Percentiles rank a stretch among this genome's conserved stretches.
Conservation (phyloP, 2,888 invertebrate genomes). For the Conops quadrifasciatus region DNA sequence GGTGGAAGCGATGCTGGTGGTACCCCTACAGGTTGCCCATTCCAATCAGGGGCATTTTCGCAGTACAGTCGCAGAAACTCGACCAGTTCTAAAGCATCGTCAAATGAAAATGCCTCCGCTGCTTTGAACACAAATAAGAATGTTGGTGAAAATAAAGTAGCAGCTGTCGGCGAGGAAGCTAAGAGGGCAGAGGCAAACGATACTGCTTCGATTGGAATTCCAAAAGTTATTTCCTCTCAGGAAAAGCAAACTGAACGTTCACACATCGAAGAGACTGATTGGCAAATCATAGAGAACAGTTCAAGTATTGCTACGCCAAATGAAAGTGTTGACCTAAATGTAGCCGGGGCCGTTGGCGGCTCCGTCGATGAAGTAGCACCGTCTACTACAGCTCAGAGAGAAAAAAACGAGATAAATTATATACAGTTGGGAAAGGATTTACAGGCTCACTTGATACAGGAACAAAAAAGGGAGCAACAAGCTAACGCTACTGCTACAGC, state of each 20-base stretch:
- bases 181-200: not conserved
- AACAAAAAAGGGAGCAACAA: constrained; percentile 45
- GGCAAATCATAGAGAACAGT: constrained; percentile 58
- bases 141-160: constrained; percentile 13
- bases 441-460: constrained; percentile 53
- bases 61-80: constrained; percentile 34
- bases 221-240: constrained; percentile 30
- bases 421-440: constrained; percentile 53
- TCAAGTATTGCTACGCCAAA: constrained; percentile 24
- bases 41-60: constrained; percentile 9
- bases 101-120: constrained; percentile 19
- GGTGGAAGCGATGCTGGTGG: constrained; percentile 27
- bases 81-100: constrained; percentile 12
- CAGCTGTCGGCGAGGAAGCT: not conserved
- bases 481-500: constrained; percentile 27
- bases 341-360: constrained; percentile 36
- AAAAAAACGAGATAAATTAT: constrained; percentile 44
- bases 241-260: constrained; percentile 41
- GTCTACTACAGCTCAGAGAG: constrained; percentile 9
- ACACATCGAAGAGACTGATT: constrained; percentile 54
- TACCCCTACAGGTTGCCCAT: constrained; percentile 7
- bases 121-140: constrained; percentile 23
- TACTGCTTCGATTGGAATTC: constrained; percentile 13
- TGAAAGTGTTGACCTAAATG: constrained; percentile 30
- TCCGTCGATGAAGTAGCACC: constrained; percentile 10